Evolutionary conservation across 2,797 vertebrate species (phyloP).

Genomic region (Scolopax bukidnonensis): DNA sequence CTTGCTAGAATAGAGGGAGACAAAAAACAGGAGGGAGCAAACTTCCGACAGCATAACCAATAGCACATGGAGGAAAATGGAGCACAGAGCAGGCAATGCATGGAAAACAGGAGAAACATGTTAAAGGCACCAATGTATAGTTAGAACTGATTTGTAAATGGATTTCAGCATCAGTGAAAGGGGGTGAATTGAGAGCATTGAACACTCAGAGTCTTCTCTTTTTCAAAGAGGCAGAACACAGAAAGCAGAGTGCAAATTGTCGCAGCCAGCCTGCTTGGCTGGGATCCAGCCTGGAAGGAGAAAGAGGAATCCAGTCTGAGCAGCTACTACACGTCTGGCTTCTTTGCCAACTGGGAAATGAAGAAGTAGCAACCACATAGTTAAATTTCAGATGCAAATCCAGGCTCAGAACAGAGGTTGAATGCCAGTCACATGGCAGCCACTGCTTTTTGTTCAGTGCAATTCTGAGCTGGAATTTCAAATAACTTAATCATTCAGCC

Average conservation of each 20-base stretch:
- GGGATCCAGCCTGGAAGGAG: background rate
- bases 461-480: conserved; percentile 37
- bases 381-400: conserved; percentile 35
- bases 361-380: background rate
- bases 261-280: background rate
- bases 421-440: background rate
- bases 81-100: background rate
- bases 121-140: background rate
- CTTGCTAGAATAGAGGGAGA: background rate
- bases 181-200: background rate
- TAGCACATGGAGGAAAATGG: background rate
- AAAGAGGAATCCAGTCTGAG: background rate
- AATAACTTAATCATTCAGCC: background rate
- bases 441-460: background rate
- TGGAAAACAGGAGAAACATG: background rate
- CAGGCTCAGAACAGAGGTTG: background rate
- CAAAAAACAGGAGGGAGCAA: background rate
- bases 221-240: background rate
- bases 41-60: background rate
- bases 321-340: background rate
- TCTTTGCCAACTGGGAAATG: background rate
- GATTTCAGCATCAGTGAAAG: background rate
- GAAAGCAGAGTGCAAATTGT: background rate
- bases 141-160: background rate
- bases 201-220: background rate